Conservation (phyloP, 2,888 invertebrate genomes). For the Stenchaetothrips biformis region DNA sequence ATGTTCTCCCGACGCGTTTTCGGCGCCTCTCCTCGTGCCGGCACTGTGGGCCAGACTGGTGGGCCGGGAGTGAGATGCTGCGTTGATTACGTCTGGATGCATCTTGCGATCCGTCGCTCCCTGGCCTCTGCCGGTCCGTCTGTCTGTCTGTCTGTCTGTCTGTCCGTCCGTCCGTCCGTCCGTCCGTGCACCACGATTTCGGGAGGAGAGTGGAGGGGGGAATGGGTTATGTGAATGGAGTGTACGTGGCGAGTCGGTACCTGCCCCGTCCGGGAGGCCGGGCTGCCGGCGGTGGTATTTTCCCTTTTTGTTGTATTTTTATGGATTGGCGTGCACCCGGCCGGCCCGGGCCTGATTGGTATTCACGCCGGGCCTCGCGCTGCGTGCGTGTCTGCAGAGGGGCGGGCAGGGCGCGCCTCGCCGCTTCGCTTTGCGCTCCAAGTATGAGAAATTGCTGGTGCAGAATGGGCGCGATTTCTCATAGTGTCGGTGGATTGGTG, state of each 20-base stretch:
- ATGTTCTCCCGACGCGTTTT: not conserved
- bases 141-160: no score
- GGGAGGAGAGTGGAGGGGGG: not conserved
- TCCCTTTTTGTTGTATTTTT: not conserved
- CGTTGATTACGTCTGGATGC: not conserved
- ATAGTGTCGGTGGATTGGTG: not conserved
- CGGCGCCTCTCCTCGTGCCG: not conserved
- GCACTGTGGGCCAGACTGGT: not conserved
- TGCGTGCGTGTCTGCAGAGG: not conserved
- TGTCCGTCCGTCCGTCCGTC: no score
- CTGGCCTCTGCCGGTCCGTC: no score
- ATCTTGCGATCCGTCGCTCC: not conserved
- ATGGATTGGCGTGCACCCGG: not conserved
- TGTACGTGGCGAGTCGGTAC: no score
- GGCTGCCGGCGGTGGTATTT: no score
- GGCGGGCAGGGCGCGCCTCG: not conserved
- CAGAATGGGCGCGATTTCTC: slow-evolving; percentile 5
- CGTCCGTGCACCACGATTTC: no score
- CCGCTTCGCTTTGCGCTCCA: not conserved
- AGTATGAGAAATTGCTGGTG: slow-evolving; percentile 14
- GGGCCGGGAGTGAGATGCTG: not conserved
- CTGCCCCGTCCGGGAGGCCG: no score
- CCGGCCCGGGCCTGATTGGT: no score
- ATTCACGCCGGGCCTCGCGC: not conserved
- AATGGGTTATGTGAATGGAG: not conserved